Conservation (phyloP, 64 coral and sea anemone genomes). For the Stichodactyla mertensii region DNA sequence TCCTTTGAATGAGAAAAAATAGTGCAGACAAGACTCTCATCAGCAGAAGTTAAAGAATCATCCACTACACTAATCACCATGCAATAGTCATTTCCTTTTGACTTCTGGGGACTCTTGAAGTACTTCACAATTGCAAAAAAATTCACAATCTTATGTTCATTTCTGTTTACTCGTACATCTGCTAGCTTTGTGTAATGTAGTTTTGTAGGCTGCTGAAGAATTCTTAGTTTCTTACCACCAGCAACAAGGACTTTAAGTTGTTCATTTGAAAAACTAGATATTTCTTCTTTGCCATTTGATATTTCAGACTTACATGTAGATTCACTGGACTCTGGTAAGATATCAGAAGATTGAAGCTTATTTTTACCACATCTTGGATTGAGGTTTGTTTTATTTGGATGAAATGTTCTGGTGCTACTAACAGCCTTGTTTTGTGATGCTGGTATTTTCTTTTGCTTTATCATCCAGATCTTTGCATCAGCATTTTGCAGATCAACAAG, state of each 20-base stretch:
- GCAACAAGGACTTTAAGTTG: background rate
- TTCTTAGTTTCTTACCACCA: background rate
- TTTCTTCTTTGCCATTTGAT: background rate
- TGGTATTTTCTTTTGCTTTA: background rate
- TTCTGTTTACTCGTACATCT: constrained; percentile 13
- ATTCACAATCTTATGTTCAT: constrained; percentile 5
- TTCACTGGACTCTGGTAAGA: background rate
- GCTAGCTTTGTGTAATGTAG: constrained; percentile 41
- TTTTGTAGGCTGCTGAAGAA: background rate
- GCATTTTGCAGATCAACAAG: constrained; percentile 1
- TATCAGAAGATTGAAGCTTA: background rate
- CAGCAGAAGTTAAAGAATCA: constrained; percentile 1
- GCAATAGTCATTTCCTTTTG: constrained; percentile 33
- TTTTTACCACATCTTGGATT: background rate
- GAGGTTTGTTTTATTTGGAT: background rate
- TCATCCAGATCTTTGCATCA: constrained; percentile 20
- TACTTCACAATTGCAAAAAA: constrained; percentile 51
- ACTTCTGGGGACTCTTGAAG: constrained; percentile 49
- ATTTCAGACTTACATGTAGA: background rate
- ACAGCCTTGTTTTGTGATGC: background rate
- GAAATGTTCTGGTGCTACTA: background rate
- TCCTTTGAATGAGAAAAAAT: constrained; percentile 38
- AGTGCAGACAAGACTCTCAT: constrained; percentile 27
- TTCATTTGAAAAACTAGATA: background rate
- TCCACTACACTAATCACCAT: constrained; percentile 34